A percentile compares a stretch with the other conserved stretches of the same genome.
Evolutionary conservation across 92 coral and sea anemone species (phyloP).

Genomic region (Meandrina meandrites): DNA sequence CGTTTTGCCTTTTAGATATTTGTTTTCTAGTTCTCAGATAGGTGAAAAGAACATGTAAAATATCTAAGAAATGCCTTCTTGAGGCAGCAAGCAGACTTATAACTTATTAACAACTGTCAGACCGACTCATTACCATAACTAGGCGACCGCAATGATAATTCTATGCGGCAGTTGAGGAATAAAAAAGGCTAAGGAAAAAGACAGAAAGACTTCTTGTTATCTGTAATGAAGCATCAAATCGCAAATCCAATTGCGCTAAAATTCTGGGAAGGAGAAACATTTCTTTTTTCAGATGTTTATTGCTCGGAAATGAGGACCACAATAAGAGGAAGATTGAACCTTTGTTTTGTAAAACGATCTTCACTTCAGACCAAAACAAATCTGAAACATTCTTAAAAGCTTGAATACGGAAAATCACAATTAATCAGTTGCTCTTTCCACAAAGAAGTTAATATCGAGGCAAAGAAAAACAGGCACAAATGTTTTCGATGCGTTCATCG

Average conservation of each 20-base stretch:
- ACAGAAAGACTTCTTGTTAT: background rate
- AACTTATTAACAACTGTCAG: slow-evolving; percentile 69
- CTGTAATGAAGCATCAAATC: background rate
- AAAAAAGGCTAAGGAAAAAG: background rate
- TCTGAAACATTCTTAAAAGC: background rate
- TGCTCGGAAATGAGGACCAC: slow-evolving; percentile 10
- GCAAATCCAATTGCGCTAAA: background rate
- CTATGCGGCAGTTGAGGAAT: background rate
- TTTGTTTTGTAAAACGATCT: slow-evolving; percentile 13
- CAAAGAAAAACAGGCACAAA: background rate
- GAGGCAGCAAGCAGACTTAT: slow-evolving; percentile 37
- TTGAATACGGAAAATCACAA: background rate
- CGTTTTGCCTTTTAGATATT: slow-evolving; percentile 3
- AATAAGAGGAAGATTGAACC: background rate
- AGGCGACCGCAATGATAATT: slow-evolving; percentile 32
- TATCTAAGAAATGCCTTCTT: slow-evolving; percentile 30
- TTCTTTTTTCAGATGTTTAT: background rate
- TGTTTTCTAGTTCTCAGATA: background rate
- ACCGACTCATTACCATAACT: slow-evolving; percentile 54
- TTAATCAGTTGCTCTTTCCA: background rate
- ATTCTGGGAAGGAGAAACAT: background rate
- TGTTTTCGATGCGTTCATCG: background rate
- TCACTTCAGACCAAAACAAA: slow-evolving; percentile 24
- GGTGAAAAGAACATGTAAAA: slow-evolving; percentile 22
- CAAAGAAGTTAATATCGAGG: background rate